Evolutionary conservation across 1,140 invertebrate species (phyloP).

Genomic region (Atopsyche davidsoni): DNA sequence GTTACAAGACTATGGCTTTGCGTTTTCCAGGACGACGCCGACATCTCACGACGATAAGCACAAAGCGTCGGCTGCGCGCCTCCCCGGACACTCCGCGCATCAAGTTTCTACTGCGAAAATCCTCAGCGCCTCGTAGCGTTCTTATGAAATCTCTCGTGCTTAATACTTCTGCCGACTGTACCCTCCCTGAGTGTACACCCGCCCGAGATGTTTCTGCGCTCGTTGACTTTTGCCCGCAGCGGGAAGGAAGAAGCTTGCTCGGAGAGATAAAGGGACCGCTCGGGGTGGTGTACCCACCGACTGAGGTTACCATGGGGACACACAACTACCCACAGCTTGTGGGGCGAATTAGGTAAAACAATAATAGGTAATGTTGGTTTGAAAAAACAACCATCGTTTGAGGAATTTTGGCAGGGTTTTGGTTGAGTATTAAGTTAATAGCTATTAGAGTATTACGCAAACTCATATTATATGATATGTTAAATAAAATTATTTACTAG

Average conservation of each 20-base stretch:
- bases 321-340: conserved; percentile 26
- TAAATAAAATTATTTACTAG: too few species aligned
- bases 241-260: neutral
- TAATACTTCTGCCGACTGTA: neutral
- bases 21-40: conserved; percentile 23
- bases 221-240: neutral
- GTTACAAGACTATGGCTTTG: too few species aligned
- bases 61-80: conserved; percentile 26
- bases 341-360: neutral
- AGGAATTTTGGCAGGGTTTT: too few species aligned
- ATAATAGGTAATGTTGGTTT: too few species aligned
- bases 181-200: neutral
- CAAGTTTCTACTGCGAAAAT: too few species aligned
- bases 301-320: conserved; percentile 29
- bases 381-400: too few species aligned
- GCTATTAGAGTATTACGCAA: too few species aligned
- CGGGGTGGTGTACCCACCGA: conserved; percentile 15
- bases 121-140: too few species aligned
- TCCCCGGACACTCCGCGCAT: conserved; percentile 7
- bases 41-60: conserved; percentile 29
- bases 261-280: neutral
- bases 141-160: conserved; percentile 1
- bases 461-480: too few species aligned
- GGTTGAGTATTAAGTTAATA: too few species aligned
- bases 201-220: neutral